Base-by-base conservation (phyloP, 2,888 invertebrate genomes). In the Ophraella communa region DNA sequence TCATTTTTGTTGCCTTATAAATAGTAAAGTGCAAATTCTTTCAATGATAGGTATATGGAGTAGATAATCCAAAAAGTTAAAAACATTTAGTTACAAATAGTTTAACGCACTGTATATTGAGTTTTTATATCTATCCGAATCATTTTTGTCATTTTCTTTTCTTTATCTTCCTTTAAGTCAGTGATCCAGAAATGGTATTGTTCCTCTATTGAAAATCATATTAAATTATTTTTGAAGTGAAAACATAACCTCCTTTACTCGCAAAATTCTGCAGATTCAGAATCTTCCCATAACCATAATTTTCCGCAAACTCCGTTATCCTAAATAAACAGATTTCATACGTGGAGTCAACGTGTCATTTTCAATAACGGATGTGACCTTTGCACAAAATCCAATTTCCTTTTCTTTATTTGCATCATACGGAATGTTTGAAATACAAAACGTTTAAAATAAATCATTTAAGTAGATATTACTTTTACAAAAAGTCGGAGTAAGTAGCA, bases 321-420 rank as follows among this genome's bases (percentile, higher is more conserved):
- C 57, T 57, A 57, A 47, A 30, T 47, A 57, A 57, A 57, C 45
- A 56, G 56, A 45, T 56, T 47, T 21, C 18, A 21, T 56, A 56
- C 47, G 49, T 51, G 35, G 14, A 47, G 35, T 47, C 57, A 21
- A 57, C 47, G 57, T 57, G 57, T 57, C 57, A 57, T 57, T 57
- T 57, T 47, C 57, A 49, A 47, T 47, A 55, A 49, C n/a, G 20
- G 47, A 21, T 45, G 33, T 23, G 57, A 47, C 57, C 57, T 57
- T 49, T 57, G 14, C 49, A 14, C 47, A 51, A 24, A 51, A 51
- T 49, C 49, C 49, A 51, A 51, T 51, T 51, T 51, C 49, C 49
- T 51, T 27, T 2, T 17, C 17, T 14, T 5, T 24, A 23, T 27
- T 51, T 27, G 17, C 17, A 27, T 51, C 14, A 5, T 21, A 47